Conservation (phyloP, 2,797 vertebrate species). For the Sphenodon punctatus region DNA sequence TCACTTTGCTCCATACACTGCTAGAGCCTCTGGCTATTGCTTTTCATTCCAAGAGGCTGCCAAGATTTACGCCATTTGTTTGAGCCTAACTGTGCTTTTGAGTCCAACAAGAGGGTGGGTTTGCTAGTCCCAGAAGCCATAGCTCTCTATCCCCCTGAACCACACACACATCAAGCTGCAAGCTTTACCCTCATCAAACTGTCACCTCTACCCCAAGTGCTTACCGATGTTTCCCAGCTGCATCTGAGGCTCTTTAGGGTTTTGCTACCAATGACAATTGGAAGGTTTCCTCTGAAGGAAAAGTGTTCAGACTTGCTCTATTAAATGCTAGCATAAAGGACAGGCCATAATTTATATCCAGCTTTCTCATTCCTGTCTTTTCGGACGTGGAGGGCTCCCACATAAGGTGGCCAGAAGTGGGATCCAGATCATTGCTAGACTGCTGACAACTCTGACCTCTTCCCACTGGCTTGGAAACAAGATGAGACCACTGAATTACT, state of each 20-base stretch:
- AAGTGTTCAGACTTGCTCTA: background rate
- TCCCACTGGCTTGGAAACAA: constrained; percentile 1
- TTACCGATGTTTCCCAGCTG: constrained; percentile 58
- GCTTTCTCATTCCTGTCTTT: background rate
- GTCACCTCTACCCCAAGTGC: constrained; percentile 53
- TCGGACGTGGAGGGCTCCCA: background rate
- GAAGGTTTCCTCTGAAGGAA: constrained; percentile 38
- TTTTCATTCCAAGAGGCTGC: constrained; percentile 6
- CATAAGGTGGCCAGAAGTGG: background rate
- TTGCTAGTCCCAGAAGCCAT: background rate
- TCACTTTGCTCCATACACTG: background rate
- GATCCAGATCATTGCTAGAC: constrained; percentile 10
- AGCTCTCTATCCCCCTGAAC: constrained; percentile 19
- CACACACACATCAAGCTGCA: background rate
- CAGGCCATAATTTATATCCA: background rate
- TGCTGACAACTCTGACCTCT: background rate
- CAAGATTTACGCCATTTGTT: constrained; percentile 20
- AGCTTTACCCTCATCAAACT: constrained; percentile 39
- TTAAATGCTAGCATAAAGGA: background rate
- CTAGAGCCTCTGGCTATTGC: background rate
- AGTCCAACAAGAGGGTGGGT: constrained; percentile 17
- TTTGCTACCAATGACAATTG: constrained; percentile 18
- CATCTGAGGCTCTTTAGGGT: background rate
- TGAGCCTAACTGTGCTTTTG: constrained; percentile 9
- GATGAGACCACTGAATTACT: background rate